Percentiles rank a stretch among this genome's conserved stretches.
These are phyloP conservation scores for Solenopsis fugax DNA, from an alignment of 1,140 invertebrate species.

Conservation along the genomic window DNA sequence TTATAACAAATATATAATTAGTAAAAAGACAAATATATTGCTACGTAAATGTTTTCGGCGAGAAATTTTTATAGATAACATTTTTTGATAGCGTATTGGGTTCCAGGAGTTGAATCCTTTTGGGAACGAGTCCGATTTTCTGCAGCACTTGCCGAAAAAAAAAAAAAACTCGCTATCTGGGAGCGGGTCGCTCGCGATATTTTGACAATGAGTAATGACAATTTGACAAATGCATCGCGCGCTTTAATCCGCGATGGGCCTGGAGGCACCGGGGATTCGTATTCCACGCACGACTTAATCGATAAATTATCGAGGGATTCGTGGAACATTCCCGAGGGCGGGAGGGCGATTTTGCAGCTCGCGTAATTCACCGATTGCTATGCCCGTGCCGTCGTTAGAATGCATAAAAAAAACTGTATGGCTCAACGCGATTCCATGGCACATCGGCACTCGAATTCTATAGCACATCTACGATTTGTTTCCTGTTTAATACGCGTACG, in stretches of 20 bases:
- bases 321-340: conserved; percentile 42
- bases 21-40: neutral
- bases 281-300: conserved; percentile 75
- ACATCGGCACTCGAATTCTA: neutral
- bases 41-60: conserved; percentile 1
- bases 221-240: conserved; percentile 70
- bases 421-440: neutral
- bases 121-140: conserved; percentile 11
- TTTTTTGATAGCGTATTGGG: neutral
- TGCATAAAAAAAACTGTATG: conserved; percentile 62
- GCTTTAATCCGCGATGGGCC: conserved; percentile 64
- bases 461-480: conserved; percentile 47
- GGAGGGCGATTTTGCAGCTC: conserved; percentile 68
- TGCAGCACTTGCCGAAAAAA: neutral
- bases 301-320: conserved; percentile 78
- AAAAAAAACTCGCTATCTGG: conserved; percentile 11
- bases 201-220: conserved; percentile 45
- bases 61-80: conserved; percentile 6
- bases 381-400: conserved; percentile 43
- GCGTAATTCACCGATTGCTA: conserved; percentile 71
- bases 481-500: conserved; percentile 40
- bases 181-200: conserved; percentile 39
- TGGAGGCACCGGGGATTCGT: conserved; percentile 48
- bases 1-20: conserved; percentile 11
- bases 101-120: neutral